Evolutionary conservation across 2,113 vertebrate species (phyloP).

Genomic region (Sigmodon hispidus): DNA sequence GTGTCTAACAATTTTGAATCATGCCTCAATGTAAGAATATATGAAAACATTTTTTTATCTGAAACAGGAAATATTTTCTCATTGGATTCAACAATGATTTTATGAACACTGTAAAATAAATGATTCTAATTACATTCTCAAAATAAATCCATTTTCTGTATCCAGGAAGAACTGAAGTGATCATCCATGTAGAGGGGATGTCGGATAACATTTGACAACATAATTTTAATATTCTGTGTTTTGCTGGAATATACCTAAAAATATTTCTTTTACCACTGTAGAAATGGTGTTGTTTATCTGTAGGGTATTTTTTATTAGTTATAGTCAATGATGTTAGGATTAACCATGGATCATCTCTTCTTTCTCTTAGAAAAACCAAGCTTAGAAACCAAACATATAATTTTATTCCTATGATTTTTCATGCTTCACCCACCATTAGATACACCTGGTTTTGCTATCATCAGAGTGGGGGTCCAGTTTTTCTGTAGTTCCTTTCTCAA

Average conservation of each 20-base stretch:
- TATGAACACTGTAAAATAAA: background rate
- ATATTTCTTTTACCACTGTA: background rate
- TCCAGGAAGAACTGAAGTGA: background rate
- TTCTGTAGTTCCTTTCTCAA: background rate
- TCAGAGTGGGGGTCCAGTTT: background rate
- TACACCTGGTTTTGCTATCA: background rate
- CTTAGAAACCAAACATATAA: background rate
- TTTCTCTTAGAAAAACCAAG: background rate
- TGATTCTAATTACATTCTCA: background rate
- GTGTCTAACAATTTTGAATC: background rate
- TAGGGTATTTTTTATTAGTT: background rate
- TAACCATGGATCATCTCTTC: background rate
- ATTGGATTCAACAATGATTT: background rate
- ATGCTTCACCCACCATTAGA: background rate
- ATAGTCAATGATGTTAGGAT: background rate
- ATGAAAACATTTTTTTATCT: background rate
- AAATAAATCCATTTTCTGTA: background rate
- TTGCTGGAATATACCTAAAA: background rate
- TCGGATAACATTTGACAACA: background rate
- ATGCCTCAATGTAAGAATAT: background rate
- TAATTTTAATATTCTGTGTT: background rate
- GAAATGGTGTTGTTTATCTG: background rate
- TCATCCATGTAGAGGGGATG: background rate
- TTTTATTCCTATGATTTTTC: background rate
- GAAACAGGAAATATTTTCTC: background rate